Evolutionary conservation across 2,888 invertebrate species (phyloP).

Genomic region (Pseudococcus longispinus): DNA sequence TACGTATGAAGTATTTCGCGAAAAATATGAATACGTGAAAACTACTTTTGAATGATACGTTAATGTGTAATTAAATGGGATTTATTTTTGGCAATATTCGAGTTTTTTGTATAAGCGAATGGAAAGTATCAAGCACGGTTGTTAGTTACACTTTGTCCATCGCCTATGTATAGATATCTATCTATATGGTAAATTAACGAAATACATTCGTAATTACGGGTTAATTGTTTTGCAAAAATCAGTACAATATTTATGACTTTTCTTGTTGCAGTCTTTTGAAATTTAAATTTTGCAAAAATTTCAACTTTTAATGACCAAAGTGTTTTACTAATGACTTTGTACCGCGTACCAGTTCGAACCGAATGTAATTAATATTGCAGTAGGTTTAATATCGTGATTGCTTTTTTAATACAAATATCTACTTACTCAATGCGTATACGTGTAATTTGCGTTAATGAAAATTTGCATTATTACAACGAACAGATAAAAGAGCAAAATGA

Average conservation of each 20-base stretch:
- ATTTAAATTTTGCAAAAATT: background rate
- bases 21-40: background rate
- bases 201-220: slow-evolving; percentile 26
- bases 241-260: slow-evolving; percentile 44
- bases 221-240: slow-evolving; percentile 38
- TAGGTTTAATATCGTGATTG: background rate
- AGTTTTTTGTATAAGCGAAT: background rate
- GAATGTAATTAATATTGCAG: slow-evolving; percentile 6
- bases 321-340: slow-evolving; percentile 8
- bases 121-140: background rate
- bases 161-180: background rate
- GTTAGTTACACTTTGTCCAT: slow-evolving; percentile 35
- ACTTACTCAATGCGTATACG: background rate
- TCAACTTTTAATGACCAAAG: background rate
- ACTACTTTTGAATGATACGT: slow-evolving; percentile 19
- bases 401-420: background rate
- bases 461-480: background rate
- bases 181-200: slow-evolving; percentile 4
- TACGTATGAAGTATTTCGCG: background rate
- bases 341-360: background rate
- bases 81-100: background rate
- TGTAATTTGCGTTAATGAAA: background rate
- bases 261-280: background rate
- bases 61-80: slow-evolving; percentile 10
- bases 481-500: background rate